Conservation (phyloP, 2,113 vertebrate species). For the Solenodon paradoxus region DNA sequence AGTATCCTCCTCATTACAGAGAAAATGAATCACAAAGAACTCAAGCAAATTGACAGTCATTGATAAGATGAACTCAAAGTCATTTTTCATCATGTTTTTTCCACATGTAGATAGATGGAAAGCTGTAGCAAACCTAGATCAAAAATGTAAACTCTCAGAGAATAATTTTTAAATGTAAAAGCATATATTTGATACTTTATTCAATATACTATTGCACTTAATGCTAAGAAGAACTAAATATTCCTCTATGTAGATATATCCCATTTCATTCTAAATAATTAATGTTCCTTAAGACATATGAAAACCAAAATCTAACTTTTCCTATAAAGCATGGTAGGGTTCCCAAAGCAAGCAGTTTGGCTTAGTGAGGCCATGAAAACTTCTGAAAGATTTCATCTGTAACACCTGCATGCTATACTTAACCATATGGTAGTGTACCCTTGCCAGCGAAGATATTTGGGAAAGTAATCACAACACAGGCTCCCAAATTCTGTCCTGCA, state of each 20-base stretch:
- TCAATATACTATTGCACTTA: not conserved
- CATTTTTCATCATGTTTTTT: not conserved
- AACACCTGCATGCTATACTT: constrained; percentile 33
- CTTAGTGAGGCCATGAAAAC: constrained; percentile 26
- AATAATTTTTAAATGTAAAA: constrained; percentile 15
- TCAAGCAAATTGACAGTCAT: not conserved
- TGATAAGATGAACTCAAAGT: not conserved
- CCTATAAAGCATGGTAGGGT: not conserved
- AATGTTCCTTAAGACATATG: not conserved
- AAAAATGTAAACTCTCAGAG: not conserved
- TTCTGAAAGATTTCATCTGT: constrained; percentile 43
- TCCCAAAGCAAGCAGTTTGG: constrained; percentile 23
- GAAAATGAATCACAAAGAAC: constrained; percentile 14
- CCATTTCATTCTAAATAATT: constrained; percentile 26
- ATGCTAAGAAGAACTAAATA: constrained; percentile 19
- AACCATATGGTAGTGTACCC: not conserved
- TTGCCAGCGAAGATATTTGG: not conserved
- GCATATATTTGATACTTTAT: not conserved
- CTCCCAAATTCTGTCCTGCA: not conserved
- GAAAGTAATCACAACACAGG: not conserved
- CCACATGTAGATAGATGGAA: not conserved
- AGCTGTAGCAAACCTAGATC: constrained; percentile 8
- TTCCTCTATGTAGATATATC: not conserved
- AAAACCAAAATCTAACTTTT: constrained; percentile 39
- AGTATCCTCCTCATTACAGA: not conserved